Evolutionary conservation across 2,113 vertebrate species (phyloP).

Genomic region (Hoplias malabaricus): DNA sequence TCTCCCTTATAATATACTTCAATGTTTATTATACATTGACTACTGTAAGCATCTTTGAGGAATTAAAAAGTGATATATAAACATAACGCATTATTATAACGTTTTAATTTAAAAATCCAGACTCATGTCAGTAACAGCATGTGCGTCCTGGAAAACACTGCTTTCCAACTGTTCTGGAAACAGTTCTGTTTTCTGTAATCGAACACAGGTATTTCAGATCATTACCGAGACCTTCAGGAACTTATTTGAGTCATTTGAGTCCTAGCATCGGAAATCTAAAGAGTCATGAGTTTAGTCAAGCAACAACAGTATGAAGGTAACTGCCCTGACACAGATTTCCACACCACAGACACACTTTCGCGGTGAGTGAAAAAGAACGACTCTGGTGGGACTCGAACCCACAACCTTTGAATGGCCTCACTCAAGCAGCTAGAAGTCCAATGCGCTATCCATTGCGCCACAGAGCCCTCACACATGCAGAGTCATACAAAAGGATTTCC

Average conservation of each 20-base stretch:
- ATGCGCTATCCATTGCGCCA: conserved; percentile 1
- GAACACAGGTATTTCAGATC: too few relatives aligned
- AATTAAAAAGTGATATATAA: too few relatives aligned
- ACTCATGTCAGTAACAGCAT: too few relatives aligned
- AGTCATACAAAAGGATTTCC: background rate
- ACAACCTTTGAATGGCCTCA: background rate
- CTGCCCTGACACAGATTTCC: background rate
- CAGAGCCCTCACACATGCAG: background rate
- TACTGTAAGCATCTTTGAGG: too few relatives aligned
- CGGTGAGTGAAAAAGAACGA: background rate
- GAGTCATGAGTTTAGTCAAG: background rate
- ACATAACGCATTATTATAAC: too few relatives aligned
- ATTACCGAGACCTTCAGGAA: background rate
- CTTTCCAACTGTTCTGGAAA: too few relatives aligned
- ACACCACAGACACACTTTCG: background rate
- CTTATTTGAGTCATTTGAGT: background rate
- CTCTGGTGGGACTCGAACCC: conserved; percentile 13
- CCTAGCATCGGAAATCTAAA: background rate
- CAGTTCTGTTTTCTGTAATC: too few relatives aligned
- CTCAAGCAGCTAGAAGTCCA: background rate
- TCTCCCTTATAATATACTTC: too few relatives aligned
- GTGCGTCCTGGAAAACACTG: too few relatives aligned
- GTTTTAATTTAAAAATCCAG: too few relatives aligned
- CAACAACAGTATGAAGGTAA: background rate
- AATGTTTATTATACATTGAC: too few relatives aligned